phyloP scores from a whole-genome alignment of 2,888 invertebrate genomes.

The Leptinotarsa juncta region DNA sequence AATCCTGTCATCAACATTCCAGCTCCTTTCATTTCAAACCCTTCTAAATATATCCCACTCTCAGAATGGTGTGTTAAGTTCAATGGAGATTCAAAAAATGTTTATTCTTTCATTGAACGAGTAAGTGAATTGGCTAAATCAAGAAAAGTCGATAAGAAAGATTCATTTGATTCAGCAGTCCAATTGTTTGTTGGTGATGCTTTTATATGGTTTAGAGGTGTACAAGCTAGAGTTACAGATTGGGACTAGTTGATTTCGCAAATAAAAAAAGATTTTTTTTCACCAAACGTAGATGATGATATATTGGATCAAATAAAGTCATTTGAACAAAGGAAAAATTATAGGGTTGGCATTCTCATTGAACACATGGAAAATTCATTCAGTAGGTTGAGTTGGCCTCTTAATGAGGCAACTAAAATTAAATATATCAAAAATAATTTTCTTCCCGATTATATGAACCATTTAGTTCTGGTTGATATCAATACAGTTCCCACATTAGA shows the following conservation, averaged over 20 bases:
- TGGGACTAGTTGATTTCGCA: conserved; percentile 16
- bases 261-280: conserved; percentile 26
- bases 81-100: conserved; percentile 18
- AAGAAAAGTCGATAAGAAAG: conserved; percentile 8
- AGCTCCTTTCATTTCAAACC: neutral
- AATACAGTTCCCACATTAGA: neutral
- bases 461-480: conserved; percentile 13
- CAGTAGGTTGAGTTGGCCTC: conserved; percentile 17
- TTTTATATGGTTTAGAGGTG: conserved; percentile 17
- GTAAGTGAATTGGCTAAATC: conserved; percentile 16
- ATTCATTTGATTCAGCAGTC: conserved; percentile 14
- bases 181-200: conserved; percentile 23
- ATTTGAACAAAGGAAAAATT: conserved; percentile 25
- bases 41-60: neutral
- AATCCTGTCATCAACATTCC: conserved; percentile 7
- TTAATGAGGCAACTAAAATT: neutral
- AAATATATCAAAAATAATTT: conserved; percentile 12
- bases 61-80: conserved; percentile 15
- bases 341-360: conserved; percentile 26
- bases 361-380: conserved; percentile 30
- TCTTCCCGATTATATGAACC: conserved; percentile 6
- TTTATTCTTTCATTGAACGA: conserved; percentile 19
- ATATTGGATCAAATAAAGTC: conserved; percentile 31
- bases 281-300: conserved; percentile 26
- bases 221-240: conserved; percentile 14